phyloP scores from a whole-genome alignment of 2,113 vertebrate genomes.

The Elephas maximus region DNA sequence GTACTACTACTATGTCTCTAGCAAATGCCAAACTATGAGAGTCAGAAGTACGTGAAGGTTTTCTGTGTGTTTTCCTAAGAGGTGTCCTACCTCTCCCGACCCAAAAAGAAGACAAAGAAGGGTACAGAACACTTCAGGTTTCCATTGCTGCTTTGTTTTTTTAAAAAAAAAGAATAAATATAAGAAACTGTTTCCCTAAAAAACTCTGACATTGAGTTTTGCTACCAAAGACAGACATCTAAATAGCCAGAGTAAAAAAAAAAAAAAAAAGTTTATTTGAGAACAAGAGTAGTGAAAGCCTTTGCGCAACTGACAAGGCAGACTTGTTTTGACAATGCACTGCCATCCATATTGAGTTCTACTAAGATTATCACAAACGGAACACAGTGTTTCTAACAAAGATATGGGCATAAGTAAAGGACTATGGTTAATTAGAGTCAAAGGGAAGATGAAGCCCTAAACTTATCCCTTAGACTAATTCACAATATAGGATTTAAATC shows the following conservation, averaged over 20 bases:
- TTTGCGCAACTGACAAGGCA: constrained; percentile 30
- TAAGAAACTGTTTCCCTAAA: constrained; percentile 61
- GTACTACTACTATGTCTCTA: not conserved
- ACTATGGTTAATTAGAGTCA: not conserved
- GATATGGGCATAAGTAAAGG: not conserved
- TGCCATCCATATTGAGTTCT: not conserved
- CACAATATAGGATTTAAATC: not conserved
- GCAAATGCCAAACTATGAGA: not conserved
- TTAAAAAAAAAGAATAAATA: constrained; percentile 31
- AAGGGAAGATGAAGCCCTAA: not conserved
- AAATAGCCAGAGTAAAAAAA: constrained; percentile 42
- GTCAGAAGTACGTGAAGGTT: not conserved
- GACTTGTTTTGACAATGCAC: constrained; percentile 1
- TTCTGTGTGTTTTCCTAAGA: not conserved
- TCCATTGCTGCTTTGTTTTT: not conserved
- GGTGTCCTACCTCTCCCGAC: not conserved
- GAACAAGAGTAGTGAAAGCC: constrained; percentile 48
- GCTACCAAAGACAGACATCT: constrained; percentile 47
- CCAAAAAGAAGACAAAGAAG: not conserved
- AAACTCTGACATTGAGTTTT: constrained; percentile 28
- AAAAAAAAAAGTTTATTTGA: constrained; percentile 40
- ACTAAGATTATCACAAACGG: constrained; percentile 56
- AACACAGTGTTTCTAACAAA: constrained; percentile 53
- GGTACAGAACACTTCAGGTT: not conserved
- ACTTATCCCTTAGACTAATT: not conserved